These are phyloP conservation scores for Micoletzkya japonica DNA, from an alignment of 2,888 invertebrate genomes.

Conservation along the genomic window DNA sequence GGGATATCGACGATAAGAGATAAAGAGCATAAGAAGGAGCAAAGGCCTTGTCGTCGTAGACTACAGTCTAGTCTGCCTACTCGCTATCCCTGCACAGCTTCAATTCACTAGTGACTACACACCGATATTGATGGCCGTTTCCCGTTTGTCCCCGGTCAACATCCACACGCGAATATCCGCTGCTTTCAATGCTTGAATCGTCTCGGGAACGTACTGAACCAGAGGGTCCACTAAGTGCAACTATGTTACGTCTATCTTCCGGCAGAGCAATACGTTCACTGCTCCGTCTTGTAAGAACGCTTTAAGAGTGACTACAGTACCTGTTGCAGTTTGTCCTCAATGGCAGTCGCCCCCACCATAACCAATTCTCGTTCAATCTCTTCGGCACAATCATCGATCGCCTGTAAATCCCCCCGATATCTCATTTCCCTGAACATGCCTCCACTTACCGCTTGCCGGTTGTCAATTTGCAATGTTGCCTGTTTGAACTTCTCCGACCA, in stretches of 20 bases:
- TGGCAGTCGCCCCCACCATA: conserved; percentile 91
- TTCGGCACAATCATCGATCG: conserved; percentile 87
- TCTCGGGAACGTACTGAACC: conserved; percentile 85
- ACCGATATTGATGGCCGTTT: conserved; percentile 97
- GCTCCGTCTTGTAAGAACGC: too few species aligned
- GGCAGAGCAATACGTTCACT: too few species aligned
- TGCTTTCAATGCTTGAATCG: conserved; percentile 85
- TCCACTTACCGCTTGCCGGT: conserved; percentile 74
- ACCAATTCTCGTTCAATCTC: conserved; percentile 85
- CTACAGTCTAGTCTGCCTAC: too few species aligned
- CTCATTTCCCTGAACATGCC: not conserved
- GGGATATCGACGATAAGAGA: not conserved
- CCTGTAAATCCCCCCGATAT: conserved; percentile 66
- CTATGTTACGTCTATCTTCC: too few species aligned
- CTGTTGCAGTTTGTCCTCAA: conserved; percentile 93
- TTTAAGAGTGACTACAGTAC: not conserved
- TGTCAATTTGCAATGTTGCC: conserved; percentile 80
- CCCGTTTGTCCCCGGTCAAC: conserved; percentile 97
- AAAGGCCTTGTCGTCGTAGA: too few species aligned
- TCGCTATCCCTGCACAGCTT: too few species aligned
- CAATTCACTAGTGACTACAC: too few species aligned
- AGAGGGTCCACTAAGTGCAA: too few species aligned
- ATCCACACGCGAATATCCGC: conserved; percentile 97
- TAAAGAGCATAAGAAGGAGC: too few species aligned
- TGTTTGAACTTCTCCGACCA: conserved; percentile 86